Evolutionary conservation across 2,797 vertebrate genomes (phyloP), one percentile per base, ranked within the genome.

Genomic region (Distichodus sexfasciatus): DNA sequence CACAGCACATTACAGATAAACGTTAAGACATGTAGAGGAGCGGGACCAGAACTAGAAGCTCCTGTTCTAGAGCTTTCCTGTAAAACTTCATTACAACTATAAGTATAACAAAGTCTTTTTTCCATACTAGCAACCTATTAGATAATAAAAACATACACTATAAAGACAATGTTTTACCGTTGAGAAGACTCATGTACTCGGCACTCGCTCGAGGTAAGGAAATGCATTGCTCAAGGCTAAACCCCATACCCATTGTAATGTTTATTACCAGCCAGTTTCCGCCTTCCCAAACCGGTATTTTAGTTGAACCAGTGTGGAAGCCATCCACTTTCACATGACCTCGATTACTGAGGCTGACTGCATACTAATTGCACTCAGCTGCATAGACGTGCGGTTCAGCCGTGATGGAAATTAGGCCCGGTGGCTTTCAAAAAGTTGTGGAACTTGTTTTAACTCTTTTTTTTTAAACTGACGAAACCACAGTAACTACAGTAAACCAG

Each of bases 391-490:
- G 21, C 21, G n/a, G 28, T 57, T 41, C 33, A 7, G 33, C 50
- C 40, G 40, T 2, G 35, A 24, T 26, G 36, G 1, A 36, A 14
- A 26, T 63, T n/a, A 40, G 11, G 19, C 46, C 48, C 24, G 4
- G 14, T 33, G 50, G 19, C 4, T 10, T n/a, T 1, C 28, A 9
- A 6, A 21, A 72, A 46, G 46, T 6, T 11, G 70, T 36, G 23
- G 14, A 72, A 72, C 71, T 63, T 38, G 71, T 61, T 58, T 33
- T 58, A 33, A 58, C 21, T 35, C 28, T 38, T 63, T 21, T 21
- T 38, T 36, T 26, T 6, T 12, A 19, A n/a, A n/a, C n/a, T n/a
- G 11, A 0, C 10, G 2, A 35, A 40, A 35, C 31, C 1, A 2
- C 33, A 26, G 53, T 6, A 10, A 24, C 11, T 14, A 7, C 54